Evolutionary conservation across 2,888 invertebrate genomes (phyloP), one percentile per base, ranked within the genome.

Genomic region (Artemia sp.): DNA sequence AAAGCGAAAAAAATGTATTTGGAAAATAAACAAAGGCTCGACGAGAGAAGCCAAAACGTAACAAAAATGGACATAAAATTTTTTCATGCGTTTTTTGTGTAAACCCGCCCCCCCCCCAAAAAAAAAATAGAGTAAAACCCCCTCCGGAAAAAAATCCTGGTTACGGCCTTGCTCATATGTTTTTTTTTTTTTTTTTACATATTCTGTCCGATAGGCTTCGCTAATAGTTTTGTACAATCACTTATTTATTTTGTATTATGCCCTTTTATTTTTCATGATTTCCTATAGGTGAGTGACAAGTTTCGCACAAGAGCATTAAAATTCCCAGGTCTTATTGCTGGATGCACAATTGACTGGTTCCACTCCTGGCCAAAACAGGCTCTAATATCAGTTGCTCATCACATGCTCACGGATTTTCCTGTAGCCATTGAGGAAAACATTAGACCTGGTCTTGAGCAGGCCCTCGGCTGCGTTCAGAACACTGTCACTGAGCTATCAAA

Each of bases 361-460:
- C 94, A 94, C 77, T 92, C 94, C 6, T 96, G 96, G 96, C 96
- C 96, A 0, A 89, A 89, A 77, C 93, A 94, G 78, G 96, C 96
- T 38, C 81, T 96, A 52, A 87, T 95, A 69, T 85, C 90, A 51
- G 96, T 96, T 12, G 93, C 95, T 8, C 85, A 88, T 76, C 94
- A 96, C 80, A 95, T 94, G 79, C 82, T 96, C 66, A 82, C 85
- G 19, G 89, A 89, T 75, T 95, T 92, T 78, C 85, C 88, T 79
- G 92, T 95, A 68, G 91, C 89, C 76, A 94, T 95, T 78, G 87
- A 88, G 3, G 80, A 80, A 71, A 84, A 86, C 75, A 89, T 92
- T 0, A 96, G 95, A 80, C 82, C 82, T 73, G 86, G 93, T 78
- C 81, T 96, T 12, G 92, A 95, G 0, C 87, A 87, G 72, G 90